Evolutionary conservation across 2,113 vertebrate genomes (phyloP), one percentile per base, ranked within the genome.

Genomic region (Pontoporia blainvillei): DNA sequence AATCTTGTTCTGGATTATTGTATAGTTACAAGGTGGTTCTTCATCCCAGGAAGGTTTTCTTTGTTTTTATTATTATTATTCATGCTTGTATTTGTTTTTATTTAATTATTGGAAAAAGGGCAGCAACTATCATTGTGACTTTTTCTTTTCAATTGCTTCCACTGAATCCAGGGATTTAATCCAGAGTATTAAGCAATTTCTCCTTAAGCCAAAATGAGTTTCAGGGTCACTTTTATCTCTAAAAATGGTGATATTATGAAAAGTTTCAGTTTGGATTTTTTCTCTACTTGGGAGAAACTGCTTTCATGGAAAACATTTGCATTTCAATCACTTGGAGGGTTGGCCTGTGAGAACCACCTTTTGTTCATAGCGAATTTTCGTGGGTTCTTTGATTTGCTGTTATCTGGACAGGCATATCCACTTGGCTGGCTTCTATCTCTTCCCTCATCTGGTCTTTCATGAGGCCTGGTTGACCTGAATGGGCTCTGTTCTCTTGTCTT

Each of bases 401-500:
- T 90, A 46, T 88, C 59, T 49, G 82, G 66, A 86, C 71, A 64
- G 49, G 71, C 31, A n/a, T 97, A 97, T 96, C 49, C 14, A 39
- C 59, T 96, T 95, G 84, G 73, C 64, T 81, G 66, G n/a, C 36
- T 73, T 89, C 71, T 78, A 31, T 88, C 59, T 71, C 31, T 39
- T 79, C 84, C 69, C 78, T 97, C 85, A 91, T 94, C 76, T 92
- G 86, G 71, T 67, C 85, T 97, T 94, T 96, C 71, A 23, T 96
- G 76, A 87, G 81, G 44, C 31, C 46, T 82, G 2, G 29, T 54
- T 94, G 90, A 81, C 75, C 72, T 86, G 76, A 95, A 86, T 82
- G 90, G 66, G 54, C 73, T 95, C 79, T 86, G 59, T 83, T 90
- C 46, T 82, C 54, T 86, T 86, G 46, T 92, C 69, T 92, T 96